phyloP scores from a whole-genome alignment of 2,113 vertebrate species.

The Tringa solitaria region DNA sequence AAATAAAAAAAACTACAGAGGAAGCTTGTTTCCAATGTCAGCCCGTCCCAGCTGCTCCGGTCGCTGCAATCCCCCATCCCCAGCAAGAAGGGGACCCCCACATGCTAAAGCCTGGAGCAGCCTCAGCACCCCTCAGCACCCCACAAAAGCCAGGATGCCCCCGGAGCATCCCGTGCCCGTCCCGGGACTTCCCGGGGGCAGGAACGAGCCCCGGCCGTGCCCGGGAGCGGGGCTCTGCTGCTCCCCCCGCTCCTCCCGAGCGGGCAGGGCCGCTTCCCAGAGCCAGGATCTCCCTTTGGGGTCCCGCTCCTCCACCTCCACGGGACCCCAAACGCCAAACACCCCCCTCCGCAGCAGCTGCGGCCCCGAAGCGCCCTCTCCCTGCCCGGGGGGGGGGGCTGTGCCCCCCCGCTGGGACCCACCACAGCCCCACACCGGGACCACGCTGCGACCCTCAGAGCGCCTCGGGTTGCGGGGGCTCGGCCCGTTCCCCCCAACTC shows the following conservation, averaged over 20 bases:
- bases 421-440: no score
- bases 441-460: not conserved
- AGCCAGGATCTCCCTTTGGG: not conserved
- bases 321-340: not conserved
- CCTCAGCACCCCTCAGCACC: not conserved
- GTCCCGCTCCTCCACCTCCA: rapidly evolving
- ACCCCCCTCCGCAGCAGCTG: not conserved
- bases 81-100: not conserved
- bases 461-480: not conserved
- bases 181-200: not conserved
- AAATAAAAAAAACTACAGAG: not conserved
- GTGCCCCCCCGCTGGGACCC: not conserved
- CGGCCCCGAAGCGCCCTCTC: no score
- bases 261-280: not conserved
- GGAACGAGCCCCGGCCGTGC: no score
- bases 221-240: not conserved
- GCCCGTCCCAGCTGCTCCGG: not conserved
- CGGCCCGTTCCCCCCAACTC: no score
- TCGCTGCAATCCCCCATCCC: not conserved
- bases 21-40: constrained; percentile 21
- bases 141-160: no score
- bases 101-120: not conserved
- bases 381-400: not conserved
- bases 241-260: not conserved
- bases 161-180: rapidly evolving